A percentile compares a stretch with the other conserved stretches of the same genome.
These are phyloP conservation scores for Anser cygnoides DNA, from an alignment of 2,113 vertebrate genomes.

Conservation along the genomic window DNA sequence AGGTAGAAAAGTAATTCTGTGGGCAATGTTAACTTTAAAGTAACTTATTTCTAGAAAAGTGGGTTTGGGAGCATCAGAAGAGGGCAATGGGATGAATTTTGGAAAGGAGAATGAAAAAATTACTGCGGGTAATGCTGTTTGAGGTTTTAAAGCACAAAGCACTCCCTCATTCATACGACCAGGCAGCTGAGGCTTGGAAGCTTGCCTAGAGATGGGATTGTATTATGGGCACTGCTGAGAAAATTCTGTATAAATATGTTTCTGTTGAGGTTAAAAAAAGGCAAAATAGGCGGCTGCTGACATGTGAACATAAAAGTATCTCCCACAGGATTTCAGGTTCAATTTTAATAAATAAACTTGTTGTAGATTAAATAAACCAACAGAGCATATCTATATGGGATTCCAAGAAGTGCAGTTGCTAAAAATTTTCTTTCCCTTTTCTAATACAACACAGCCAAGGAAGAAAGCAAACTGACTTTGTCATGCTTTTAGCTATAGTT, in stretches of 20 bases:
- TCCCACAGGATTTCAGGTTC: neutral
- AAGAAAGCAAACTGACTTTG: neutral
- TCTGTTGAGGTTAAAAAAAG: neutral
- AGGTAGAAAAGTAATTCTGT: neutral
- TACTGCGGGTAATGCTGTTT: neutral
- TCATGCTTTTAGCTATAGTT: neutral
- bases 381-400: neutral
- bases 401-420: neutral
- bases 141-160: neutral
- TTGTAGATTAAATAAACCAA: slow-evolving; percentile 11
- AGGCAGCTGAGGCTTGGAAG: neutral
- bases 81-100: neutral
- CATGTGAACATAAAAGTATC: neutral
- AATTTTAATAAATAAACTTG: neutral
- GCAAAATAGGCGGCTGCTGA: neutral
- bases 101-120: neutral
- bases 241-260: neutral
- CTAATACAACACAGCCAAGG: neutral
- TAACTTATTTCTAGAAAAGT: neutral
- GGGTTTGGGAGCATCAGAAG: neutral
- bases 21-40: neutral
- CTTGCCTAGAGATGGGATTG: neutral
- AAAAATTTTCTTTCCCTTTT: neutral
- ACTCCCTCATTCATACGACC: neutral
- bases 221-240: neutral